These are phyloP conservation scores for Deilephila porcellus DNA, from an alignment of 2,888 invertebrate species.

Conservation along the genomic window DNA sequence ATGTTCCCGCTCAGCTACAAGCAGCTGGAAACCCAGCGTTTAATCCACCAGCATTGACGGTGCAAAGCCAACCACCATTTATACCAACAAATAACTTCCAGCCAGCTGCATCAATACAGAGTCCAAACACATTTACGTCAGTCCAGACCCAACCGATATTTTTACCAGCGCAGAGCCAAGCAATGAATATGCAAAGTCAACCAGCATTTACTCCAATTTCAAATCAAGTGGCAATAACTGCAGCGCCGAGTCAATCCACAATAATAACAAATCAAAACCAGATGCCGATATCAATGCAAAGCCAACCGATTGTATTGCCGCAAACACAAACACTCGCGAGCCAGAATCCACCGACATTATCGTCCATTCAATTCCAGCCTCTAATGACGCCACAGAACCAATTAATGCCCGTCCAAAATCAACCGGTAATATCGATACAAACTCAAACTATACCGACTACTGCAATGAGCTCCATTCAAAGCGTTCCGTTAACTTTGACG, in stretches of 20 bases:
- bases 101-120: conserved; percentile 5
- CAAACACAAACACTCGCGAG: conserved; percentile 26
- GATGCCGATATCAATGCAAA: conserved; percentile 30
- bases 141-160: conserved; percentile 34
- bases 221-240: conserved; percentile 14
- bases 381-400: conserved; percentile 32
- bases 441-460: conserved; percentile 42
- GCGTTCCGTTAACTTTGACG: conserved; percentile 1
- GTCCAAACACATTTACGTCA: conserved; percentile 18
- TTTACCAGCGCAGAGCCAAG: conserved; percentile 2
- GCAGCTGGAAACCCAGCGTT: conserved; percentile 13
- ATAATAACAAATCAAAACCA: conserved; percentile 28
- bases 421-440: conserved; percentile 48
- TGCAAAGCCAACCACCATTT: conserved; percentile 36
- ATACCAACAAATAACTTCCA: not conserved
- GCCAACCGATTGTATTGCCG: conserved; percentile 23
- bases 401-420: conserved; percentile 38
- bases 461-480: conserved; percentile 1
- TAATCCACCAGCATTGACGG: conserved; percentile 15
- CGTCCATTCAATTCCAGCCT: conserved; percentile 20
- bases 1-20: conserved; percentile 8
- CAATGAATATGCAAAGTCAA: conserved; percentile 26
- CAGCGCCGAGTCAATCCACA: conserved; percentile 4
- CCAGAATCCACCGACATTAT: conserved; percentile 36
- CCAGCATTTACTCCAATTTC: not conserved